Evolutionary conservation across 1,140 invertebrate genomes (phyloP).

Genomic region (Mya arenaria): DNA sequence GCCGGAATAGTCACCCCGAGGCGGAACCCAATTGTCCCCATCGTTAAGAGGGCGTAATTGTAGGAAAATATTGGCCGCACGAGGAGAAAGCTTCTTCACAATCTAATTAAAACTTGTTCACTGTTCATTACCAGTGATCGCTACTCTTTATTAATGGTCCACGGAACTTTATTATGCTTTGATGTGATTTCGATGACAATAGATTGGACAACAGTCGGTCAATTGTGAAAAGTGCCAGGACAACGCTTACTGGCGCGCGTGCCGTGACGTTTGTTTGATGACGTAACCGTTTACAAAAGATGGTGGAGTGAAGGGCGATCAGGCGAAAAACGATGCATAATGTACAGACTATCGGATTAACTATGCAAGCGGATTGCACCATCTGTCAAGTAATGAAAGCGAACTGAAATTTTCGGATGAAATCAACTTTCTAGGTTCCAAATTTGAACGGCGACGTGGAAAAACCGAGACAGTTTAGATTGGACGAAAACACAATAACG

Average conservation of each 20-base stretch:
- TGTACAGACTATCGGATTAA: constrained; percentile 42
- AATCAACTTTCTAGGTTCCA: no score
- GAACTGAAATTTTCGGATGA: constrained; percentile 26
- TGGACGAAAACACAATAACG: no score
- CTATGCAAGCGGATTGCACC: background rate
- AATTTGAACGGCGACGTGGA: no score
- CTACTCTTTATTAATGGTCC: constrained; percentile 47
- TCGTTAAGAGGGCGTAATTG: constrained; percentile 47
- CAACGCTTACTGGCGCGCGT: constrained; percentile 50
- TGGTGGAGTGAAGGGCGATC: constrained; percentile 31
- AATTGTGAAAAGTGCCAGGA: constrained; percentile 32
- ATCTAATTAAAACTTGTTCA: constrained; percentile 61
- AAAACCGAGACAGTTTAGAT: no score
- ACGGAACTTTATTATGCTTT: constrained; percentile 57
- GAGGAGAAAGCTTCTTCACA: constrained; percentile 42
- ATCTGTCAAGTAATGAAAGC: constrained; percentile 41
- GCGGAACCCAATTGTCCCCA: constrained; percentile 18
- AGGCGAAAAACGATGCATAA: constrained; percentile 51
- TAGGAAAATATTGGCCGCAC: constrained; percentile 52
- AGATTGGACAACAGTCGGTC: constrained; percentile 49
- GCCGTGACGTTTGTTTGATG: constrained; percentile 53
- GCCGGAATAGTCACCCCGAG: constrained; percentile 15
- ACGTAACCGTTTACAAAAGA: constrained; percentile 51
- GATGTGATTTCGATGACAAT: constrained; percentile 54
- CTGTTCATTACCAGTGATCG: constrained; percentile 57